Conservation (phyloP, 1,140 invertebrate genomes). For the Wasmannia auropunctata region DNA sequence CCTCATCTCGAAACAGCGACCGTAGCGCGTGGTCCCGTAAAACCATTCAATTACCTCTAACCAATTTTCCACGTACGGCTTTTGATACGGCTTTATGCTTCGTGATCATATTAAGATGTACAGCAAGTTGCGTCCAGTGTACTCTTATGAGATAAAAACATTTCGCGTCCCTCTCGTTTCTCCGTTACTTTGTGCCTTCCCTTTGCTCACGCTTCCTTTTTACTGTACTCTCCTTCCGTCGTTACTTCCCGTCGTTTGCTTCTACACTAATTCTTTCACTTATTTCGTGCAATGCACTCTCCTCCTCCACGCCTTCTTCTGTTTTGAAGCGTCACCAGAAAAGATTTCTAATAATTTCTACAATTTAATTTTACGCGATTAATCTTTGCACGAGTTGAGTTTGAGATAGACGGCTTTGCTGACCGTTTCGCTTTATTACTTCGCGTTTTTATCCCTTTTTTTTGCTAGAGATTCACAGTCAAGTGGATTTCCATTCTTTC, state of each 20-base stretch:
- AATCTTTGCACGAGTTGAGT: slow-evolving; percentile 28
- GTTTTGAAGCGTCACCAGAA: background rate
- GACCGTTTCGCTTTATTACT: slow-evolving; percentile 52
- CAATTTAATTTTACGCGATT: slow-evolving; percentile 48
- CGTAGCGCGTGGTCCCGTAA: background rate
- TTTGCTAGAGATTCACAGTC: slow-evolving; percentile 23
- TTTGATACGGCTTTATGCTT: slow-evolving; percentile 35
- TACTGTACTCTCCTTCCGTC: background rate
- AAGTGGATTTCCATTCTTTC: slow-evolving; percentile 52
- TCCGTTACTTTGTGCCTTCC: background rate
- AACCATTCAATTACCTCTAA: slow-evolving; percentile 51
- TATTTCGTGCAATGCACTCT: background rate
- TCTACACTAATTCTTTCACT: slow-evolving; percentile 4
- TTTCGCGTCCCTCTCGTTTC: background rate
- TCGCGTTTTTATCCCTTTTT: slow-evolving; percentile 24
- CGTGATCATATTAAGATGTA: slow-evolving; percentile 45
- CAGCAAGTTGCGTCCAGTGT: background rate
- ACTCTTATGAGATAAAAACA: slow-evolving; percentile 35
- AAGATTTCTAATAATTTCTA: slow-evolving; percentile 42
- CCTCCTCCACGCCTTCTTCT: background rate
- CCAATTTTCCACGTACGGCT: slow-evolving; percentile 41
- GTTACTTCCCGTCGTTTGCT: background rate
- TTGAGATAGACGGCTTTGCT: slow-evolving; percentile 23
- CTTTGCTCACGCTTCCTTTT: background rate
- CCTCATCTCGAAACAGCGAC: background rate